Percentiles rank a stretch among this genome's conserved stretches.
These are phyloP conservation scores for Drosophila sproati DNA, from an alignment of 1,140 invertebrate species.

Conservation along the genomic window DNA sequence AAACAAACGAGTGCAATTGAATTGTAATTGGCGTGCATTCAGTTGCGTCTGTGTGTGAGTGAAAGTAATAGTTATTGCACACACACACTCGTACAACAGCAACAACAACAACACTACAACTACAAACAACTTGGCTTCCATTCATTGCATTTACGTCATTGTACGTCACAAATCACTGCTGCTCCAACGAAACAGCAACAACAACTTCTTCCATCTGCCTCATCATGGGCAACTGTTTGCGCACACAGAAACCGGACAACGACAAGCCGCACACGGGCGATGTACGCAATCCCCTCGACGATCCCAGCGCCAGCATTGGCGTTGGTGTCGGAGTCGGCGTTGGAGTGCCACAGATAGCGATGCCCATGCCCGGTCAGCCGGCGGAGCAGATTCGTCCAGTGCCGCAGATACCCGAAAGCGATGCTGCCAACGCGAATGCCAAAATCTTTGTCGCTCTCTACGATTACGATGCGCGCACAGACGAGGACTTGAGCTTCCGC, in stretches of 20 bases:
- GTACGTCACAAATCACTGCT: constrained; percentile 37
- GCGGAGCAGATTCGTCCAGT: constrained; percentile 83
- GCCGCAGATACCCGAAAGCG: constrained; percentile 87
- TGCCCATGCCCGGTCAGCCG: constrained; percentile 73
- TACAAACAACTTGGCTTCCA: constrained; percentile 63
- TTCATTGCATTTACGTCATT: constrained; percentile 72
- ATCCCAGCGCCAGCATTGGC: constrained; percentile 60
- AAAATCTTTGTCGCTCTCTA: constrained; percentile 98
- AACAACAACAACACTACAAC: constrained; percentile 24
- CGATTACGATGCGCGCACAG: constrained; percentile 99
- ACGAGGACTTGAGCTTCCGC: constrained; percentile 98
- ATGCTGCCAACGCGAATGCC: constrained; percentile 88
- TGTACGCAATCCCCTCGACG: constrained; percentile 67
- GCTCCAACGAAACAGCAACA: constrained; percentile 4
- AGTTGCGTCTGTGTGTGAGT: constrained; percentile 53
- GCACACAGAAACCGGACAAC: constrained; percentile 79
- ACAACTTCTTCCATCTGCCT: constrained; percentile 1
- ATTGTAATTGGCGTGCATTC: constrained; percentile 47
- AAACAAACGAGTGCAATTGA: constrained; percentile 67
- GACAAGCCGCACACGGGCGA: constrained; percentile 72
- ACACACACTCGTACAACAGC: constrained; percentile 5
- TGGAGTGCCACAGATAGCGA: constrained; percentile 67
- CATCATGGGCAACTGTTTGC: constrained; percentile 82
- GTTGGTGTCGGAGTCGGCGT: constrained; percentile 52
- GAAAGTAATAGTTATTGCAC: constrained; percentile 68